These are phyloP conservation scores for Mamestra brassicae DNA, from an alignment of 2,888 invertebrate species.

Conservation along the genomic window DNA sequence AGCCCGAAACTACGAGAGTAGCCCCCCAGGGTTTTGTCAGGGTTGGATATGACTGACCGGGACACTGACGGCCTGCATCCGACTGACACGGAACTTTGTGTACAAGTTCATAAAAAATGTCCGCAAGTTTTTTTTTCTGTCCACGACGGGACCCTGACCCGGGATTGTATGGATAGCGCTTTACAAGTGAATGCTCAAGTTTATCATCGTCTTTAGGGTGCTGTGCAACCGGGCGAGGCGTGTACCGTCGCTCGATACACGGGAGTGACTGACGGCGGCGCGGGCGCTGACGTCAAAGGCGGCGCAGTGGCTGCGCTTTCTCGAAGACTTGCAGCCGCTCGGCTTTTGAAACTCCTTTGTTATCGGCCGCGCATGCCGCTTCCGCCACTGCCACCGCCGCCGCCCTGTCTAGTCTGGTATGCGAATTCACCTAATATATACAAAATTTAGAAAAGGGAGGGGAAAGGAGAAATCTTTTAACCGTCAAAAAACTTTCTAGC, in stretches of 20 bases:
- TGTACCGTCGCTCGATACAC: not conserved
- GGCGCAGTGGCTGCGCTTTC: not conserved
- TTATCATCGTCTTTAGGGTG: conserved; percentile 4
- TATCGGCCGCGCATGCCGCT: conserved; percentile 3
- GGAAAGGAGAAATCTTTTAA: too few species aligned
- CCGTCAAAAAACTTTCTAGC: too few species aligned
- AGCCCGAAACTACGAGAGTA: too few species aligned
- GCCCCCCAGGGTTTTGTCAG: too few species aligned
- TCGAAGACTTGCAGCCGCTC: not conserved
- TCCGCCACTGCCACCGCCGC: conserved; percentile 15
- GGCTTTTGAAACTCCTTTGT: conserved; percentile 31
- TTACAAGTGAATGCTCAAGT: conserved; percentile 9
- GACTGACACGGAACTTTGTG: too few species aligned
- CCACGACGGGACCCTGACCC: too few species aligned
- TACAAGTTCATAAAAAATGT: too few species aligned
- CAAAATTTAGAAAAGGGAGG: too few species aligned
- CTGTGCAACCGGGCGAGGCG: not conserved
- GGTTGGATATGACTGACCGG: too few species aligned
- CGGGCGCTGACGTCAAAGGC: conserved; percentile 1
- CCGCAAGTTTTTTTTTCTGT: too few species aligned
- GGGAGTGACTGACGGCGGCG: conserved; percentile 6
- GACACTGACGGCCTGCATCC: too few species aligned
- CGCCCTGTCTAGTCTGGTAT: conserved; percentile 16
- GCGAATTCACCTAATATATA: not conserved
- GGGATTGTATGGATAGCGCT: too few species aligned